Evolutionary conservation across 2,113 vertebrate species (phyloP).

Genomic region (Thamnaconus septentrionalis): DNA sequence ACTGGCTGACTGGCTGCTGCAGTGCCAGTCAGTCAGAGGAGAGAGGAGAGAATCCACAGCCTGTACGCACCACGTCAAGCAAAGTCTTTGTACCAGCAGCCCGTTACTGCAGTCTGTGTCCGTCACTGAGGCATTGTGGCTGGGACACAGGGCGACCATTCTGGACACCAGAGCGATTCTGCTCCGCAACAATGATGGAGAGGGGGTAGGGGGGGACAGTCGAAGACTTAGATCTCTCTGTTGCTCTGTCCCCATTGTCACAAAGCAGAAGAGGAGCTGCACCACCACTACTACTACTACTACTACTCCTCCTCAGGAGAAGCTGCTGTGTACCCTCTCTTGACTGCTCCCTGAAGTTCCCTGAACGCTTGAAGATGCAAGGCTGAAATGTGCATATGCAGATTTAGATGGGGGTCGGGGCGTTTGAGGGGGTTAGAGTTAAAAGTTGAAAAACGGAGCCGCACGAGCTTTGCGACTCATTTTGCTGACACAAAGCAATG

Average conservation of each 20-base stretch:
- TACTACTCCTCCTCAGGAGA: no score
- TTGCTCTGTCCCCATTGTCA: conserved; percentile 17
- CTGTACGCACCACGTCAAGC: conserved; percentile 43
- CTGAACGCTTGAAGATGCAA: no score
- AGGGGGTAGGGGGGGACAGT: conserved; percentile 9
- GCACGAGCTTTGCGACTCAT: no score
- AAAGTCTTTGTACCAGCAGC: conserved; percentile 69
- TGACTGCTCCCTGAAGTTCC: no score
- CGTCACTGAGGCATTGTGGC: conserved; percentile 72
- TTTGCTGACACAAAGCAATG: no score
- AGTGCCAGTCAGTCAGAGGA: conserved; percentile 37
- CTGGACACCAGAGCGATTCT: conserved; percentile 55
- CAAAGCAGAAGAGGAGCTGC: conserved; percentile 28
- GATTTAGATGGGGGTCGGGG: no score
- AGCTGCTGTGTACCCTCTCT: no score
- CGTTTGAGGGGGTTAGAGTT: no score
- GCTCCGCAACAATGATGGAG: conserved; percentile 55
- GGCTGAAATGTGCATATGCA: no score
- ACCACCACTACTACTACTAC: not conserved
- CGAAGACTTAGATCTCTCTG: conserved; percentile 38
- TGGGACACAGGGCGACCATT: conserved; percentile 56
- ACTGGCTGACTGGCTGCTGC: conserved; percentile 21
- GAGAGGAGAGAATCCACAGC: no score
- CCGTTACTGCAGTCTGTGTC: conserved; percentile 51
- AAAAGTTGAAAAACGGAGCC: no score